Base-by-base conservation (phyloP, 2,888 invertebrate genomes). In the Formica aserva region DNA sequence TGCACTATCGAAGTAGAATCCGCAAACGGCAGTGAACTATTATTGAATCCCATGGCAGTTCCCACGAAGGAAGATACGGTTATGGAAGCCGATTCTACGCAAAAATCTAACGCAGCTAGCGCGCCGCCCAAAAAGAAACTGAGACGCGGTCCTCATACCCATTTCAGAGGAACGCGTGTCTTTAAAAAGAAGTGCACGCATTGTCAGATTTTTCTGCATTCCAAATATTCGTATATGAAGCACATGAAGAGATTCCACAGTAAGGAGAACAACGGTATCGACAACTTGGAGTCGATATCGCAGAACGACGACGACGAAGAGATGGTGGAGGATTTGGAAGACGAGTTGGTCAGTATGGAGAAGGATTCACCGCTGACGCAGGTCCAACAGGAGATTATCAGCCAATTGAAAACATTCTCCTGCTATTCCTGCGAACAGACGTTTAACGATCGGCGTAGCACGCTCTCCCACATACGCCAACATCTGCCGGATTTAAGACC, bases 381-480 rank as follows among this genome's bases (percentile, higher is more conserved):
- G n/a, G 93, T 94, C 29, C 95, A 95, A 74, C 93, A 94, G 41
- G 93, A 92, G n/a, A 94, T 95, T 48, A 95, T 95, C 75, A 92
- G 94, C 45, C 94, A 95, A 74, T 76, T 95, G 52, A 95, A 95
- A 78, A 95, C 95, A 0, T 95, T 93, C 71, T 93, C 94, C 0
- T 95, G 95, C 80, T 94, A 94, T 78, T 84, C 93, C 0, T 95
- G 95, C 45, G 89, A 93, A 8, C 87, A 92, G 75, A 87, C 77
- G 0, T 95, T 94, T 72, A 82, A 62, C 3, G 94, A 94, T 87
- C 92, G 94, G 11, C 92, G 93, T 18, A 92, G 90, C 15, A 95
- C 95, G 0, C 84, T 95, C 0, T 92, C 92, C 65, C 95, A 95
- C 80, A 94, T 95, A 35, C 91, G 94, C 26, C 93, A 93, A n/a